phyloP scores from a whole-genome alignment of 2,888 invertebrate genomes.

The Zhuqinia jingwanae region DNA sequence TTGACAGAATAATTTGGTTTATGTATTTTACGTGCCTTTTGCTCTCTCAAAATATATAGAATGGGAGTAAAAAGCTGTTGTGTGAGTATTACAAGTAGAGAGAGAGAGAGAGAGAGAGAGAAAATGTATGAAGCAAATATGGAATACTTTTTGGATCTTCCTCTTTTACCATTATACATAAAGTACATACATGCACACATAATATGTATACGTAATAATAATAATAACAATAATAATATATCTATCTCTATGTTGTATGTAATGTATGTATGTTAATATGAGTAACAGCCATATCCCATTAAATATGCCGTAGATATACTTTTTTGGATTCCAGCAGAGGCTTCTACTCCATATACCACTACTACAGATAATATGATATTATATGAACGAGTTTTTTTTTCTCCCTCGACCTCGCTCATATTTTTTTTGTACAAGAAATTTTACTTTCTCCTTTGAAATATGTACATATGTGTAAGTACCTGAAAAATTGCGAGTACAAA shows the following conservation, averaged over 20 bases:
- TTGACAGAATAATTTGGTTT: constrained; percentile 71
- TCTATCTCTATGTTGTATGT: constrained; percentile 12
- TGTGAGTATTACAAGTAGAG: constrained; percentile 19
- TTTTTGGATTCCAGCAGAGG: constrained; percentile 47
- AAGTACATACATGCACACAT: not conserved
- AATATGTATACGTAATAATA: not conserved
- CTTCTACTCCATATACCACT: no score
- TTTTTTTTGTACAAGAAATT: constrained; percentile 40
- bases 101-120: not conserved
- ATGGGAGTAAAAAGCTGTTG: constrained; percentile 3
- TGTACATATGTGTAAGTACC: not conserved
- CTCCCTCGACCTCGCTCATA: not conserved
- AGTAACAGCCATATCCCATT: constrained; percentile 43
- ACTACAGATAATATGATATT: no score
- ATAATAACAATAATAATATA: no score
- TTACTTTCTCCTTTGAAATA: constrained; percentile 38
- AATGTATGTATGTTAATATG: constrained; percentile 14
- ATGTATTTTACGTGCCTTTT: constrained; percentile 67
- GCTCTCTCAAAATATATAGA: not conserved
- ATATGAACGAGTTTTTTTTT: not conserved
- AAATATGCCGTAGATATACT: constrained; percentile 24
- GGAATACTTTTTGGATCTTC: constrained; percentile 6
- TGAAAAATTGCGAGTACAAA: constrained; percentile 22
- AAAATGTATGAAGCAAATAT: not conserved
- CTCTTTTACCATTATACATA: not conserved